Evolutionary conservation across 37 sponge, comb jelly and placozoan genomes (phyloP).

Genomic region (Agelas oroides): DNA sequence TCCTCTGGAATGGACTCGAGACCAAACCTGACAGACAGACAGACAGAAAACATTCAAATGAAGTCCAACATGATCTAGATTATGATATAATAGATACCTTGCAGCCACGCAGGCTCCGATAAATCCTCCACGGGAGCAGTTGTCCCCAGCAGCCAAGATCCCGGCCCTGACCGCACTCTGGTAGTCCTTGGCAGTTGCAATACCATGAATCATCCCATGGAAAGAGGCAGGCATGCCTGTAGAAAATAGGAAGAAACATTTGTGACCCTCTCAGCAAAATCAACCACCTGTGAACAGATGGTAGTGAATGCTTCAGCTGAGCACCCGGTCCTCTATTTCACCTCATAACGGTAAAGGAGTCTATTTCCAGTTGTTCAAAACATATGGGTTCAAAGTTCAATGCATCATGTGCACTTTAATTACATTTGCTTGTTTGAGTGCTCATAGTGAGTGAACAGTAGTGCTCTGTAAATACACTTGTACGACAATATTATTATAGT

Average conservation of each 20-base stretch:
- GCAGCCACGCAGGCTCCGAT: slow-evolving; percentile 55
- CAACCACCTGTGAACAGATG: too few relatives aligned
- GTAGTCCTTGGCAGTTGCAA: slow-evolving; percentile 23
- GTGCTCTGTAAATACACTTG: too few relatives aligned
- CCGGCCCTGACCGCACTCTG: slow-evolving; percentile 25
- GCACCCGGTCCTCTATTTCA: neutral
- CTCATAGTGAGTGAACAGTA: too few relatives aligned
- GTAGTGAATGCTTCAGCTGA: neutral
- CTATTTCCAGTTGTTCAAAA: too few relatives aligned
- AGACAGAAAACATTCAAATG: neutral
- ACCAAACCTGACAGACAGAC: slow-evolving; percentile 15
- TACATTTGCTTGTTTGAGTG: too few relatives aligned
- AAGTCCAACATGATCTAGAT: neutral
- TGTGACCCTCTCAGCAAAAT: too few relatives aligned
- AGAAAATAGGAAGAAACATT: neutral
- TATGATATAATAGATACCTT: neutral
- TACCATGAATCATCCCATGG: slow-evolving; percentile 51
- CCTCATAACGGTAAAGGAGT: too few relatives aligned
- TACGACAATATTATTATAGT: too few relatives aligned
- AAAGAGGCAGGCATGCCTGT: slow-evolving; percentile 62
- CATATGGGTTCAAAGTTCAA: too few relatives aligned
- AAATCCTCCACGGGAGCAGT: slow-evolving; percentile 57
- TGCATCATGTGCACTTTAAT: too few relatives aligned
- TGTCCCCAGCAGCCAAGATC: slow-evolving; percentile 67
- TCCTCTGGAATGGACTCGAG: slow-evolving; percentile 55